Evolutionary conservation across 1,140 invertebrate genomes (phyloP), one percentile per base, ranked within the genome.

Genomic region (Berghia stephanieae): DNA sequence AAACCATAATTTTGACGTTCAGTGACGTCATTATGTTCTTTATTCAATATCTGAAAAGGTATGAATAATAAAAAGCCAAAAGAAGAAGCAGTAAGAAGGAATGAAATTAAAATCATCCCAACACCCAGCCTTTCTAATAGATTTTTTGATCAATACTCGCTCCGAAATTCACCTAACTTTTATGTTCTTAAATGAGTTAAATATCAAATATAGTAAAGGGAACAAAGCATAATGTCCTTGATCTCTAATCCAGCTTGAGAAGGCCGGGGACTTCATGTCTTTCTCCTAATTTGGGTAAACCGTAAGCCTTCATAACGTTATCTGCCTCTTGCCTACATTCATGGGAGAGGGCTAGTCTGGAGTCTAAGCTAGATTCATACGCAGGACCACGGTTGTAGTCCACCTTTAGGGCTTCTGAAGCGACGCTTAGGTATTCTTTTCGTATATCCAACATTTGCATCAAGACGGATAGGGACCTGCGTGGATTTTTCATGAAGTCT

Each of bases 401-500:
- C 10, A 83, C 77, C 38, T 83, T 83, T 71, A 87, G 85, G 1
- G 82, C 86, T 49, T 87, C 82, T 42, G 82, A 67, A 0, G 86
- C 86, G 31, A 71, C 34, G 1, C 77, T 73, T 2, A 87, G 71
- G 66, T 84, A 79, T 66, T 87, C 85, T 3, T 79, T 71, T 13
- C 83, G 77, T 36, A 87, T 83, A 49, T 84, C 82, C 40, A 87
- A 72, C 13, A 76, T 73, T 46, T 84, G 82, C 57, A 87, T 83
- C 34, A 87, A 76, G 1, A 83, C 77, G 3, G 75, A 78, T 40
- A 83, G 81, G 1, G 81, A 83, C 13, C 80, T 71, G 6, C 79
- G 77, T 0, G 86, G 83, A 71, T 83, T 85, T 42, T 83, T 84
- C 82, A 87, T 86, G 72, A 86, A 75, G 42, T 87, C 86, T 78